A percentile compares a stretch with the other conserved stretches of the same genome.
phyloP scores from a whole-genome alignment of 2,113 vertebrate genomes.

The Reinhardtius hippoglossoides region DNA sequence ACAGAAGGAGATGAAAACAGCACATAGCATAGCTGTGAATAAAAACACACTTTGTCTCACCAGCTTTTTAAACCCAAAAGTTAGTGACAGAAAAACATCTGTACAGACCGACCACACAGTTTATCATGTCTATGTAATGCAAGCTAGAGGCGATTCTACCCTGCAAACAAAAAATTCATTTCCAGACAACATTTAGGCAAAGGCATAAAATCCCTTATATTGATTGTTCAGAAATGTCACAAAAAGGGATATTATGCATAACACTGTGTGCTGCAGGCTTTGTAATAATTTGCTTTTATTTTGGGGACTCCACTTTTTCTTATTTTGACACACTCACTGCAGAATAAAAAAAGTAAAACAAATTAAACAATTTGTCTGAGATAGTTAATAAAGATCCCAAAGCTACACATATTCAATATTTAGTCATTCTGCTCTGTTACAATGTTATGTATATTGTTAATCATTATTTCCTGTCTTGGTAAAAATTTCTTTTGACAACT shows the following conservation, averaged over 20 bases:
- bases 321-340: slow-evolving; percentile 20
- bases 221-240: slow-evolving; percentile 38
- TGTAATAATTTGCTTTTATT: slow-evolving; percentile 31
- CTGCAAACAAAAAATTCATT: slow-evolving; percentile 9
- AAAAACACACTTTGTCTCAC: too few species aligned
- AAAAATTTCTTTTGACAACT: neutral
- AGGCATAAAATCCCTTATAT: slow-evolving; percentile 25
- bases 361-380: slow-evolving; percentile 8
- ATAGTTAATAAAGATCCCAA: slow-evolving; percentile 6
- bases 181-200: slow-evolving; percentile 10
- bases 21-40: too few species aligned
- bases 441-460: neutral
- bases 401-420: neutral
- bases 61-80: too few species aligned
- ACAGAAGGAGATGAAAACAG: too few species aligned
- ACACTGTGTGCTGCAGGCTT: slow-evolving; percentile 28
- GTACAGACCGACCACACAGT: too few species aligned
- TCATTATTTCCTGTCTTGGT: neutral
- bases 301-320: slow-evolving; percentile 35
- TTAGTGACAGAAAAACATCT: too few species aligned
- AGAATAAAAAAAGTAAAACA: slow-evolving; percentile 25
- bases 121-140: too few species aligned
- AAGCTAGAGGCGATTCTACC: too few species aligned
- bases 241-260: slow-evolving; percentile 34
- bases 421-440: neutral